Conservation (phyloP, 1,140 invertebrate genomes). For the Drosophila micromelanica region DNA sequence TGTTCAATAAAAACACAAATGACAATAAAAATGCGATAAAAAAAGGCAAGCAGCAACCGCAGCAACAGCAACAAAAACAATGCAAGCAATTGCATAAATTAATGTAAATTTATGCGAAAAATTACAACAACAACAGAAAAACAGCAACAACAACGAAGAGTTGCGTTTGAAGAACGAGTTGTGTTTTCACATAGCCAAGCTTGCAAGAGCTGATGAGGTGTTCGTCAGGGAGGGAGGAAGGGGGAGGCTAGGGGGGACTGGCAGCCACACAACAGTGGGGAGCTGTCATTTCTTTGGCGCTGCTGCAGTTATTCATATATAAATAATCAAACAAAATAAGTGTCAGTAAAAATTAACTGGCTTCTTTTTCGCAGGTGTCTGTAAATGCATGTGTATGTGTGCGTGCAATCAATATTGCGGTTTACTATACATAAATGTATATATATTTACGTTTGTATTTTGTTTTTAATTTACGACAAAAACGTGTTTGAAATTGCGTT, state of each 20-base stretch:
- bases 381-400: background rate
- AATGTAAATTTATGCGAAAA: conserved; percentile 75
- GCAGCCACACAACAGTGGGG: too few relatives aligned
- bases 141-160: conserved; percentile 36
- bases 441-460: conserved; percentile 5
- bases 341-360: background rate
- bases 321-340: background rate
- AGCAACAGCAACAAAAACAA: conserved; percentile 48
- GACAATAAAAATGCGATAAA: conserved; percentile 73
- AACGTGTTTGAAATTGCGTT: conserved; percentile 49
- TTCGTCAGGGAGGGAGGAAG: background rate
- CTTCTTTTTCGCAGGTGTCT: background rate
- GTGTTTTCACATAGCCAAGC: conserved; percentile 18
- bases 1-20: conserved; percentile 73
- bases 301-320: background rate
- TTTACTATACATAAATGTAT: background rate
- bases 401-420: too few relatives aligned
- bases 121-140: conserved; percentile 56
- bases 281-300: background rate
- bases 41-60: conserved; percentile 37
- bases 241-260: background rate
- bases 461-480: conserved; percentile 25
- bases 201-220: background rate
- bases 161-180: conserved; percentile 26
- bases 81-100: conserved; percentile 72